Conservation (phyloP, 1,140 invertebrate genomes). For the Drosophila cardini region DNA sequence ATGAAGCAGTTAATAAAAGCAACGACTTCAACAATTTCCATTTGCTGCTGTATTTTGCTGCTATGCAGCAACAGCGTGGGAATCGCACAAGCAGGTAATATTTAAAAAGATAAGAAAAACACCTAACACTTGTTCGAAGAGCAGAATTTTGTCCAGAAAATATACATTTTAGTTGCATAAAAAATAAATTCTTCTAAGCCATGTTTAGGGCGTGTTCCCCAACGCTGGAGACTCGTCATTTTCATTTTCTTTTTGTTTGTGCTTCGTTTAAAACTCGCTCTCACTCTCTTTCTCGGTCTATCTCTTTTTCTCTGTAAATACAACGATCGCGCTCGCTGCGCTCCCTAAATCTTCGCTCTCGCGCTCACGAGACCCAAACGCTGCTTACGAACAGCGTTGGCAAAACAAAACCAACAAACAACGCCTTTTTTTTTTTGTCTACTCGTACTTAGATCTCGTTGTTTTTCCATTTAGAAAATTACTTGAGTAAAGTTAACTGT, state of each 20-base stretch:
- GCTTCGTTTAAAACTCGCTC: conserved; percentile 70
- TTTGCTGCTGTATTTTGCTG: conserved; percentile 54
- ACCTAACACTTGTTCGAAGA: background rate
- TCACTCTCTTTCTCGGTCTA: conserved; percentile 38
- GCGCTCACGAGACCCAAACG: conserved; percentile 45
- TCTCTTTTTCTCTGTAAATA: conserved; percentile 12
- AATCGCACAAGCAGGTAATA: conserved; percentile 67
- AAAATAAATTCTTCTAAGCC: conserved; percentile 67
- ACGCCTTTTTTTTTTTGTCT: conserved; percentile 56
- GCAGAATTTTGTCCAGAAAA: conserved; percentile 3
- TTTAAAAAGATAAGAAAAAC: background rate
- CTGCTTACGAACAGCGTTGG: conserved; percentile 72
- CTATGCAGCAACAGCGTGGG: conserved; percentile 63
- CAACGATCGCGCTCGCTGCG: conserved; percentile 42
- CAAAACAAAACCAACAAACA: conserved; percentile 76
- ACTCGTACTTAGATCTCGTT: conserved; percentile 5
- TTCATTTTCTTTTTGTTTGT: conserved; percentile 50
- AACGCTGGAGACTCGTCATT: conserved; percentile 74
- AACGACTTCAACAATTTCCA: conserved; percentile 42
- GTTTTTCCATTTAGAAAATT: conserved; percentile 1
- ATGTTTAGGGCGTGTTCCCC: conserved; percentile 79
- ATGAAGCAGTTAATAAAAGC: conserved; percentile 52
- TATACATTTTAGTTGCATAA: conserved; percentile 30
- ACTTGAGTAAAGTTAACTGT: background rate
- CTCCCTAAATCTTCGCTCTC: conserved; percentile 21